These are phyloP conservation scores for Diaphora mendica DNA, from an alignment of 2,888 invertebrate species.

Conservation along the genomic window DNA sequence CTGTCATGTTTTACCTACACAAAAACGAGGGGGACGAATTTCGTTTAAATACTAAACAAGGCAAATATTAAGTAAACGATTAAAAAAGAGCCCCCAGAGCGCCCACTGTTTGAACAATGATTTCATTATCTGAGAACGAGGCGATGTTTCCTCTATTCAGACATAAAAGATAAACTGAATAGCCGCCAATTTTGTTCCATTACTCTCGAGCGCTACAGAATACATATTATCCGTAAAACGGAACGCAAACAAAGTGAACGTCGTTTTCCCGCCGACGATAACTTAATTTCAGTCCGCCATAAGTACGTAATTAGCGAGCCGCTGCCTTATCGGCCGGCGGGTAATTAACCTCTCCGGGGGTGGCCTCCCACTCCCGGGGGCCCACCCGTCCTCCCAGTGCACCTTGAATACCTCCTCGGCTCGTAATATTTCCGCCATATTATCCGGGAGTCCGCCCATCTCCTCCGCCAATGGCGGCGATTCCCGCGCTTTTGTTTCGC, in stretches of 20 bases:
- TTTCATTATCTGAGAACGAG: constrained; percentile 77
- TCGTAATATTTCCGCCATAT: constrained; percentile 86
- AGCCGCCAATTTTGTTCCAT: constrained; percentile 84
- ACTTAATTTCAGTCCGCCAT: constrained; percentile 86
- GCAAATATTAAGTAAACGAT: constrained; percentile 80
- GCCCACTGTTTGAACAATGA: constrained; percentile 75
- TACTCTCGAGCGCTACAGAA: constrained; percentile 78
- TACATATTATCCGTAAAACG: constrained; percentile 85
- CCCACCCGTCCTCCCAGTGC: constrained; percentile 66
- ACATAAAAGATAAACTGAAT: constrained; percentile 81
- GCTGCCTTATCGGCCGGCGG: constrained; percentile 86
- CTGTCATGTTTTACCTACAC: constrained; percentile 40
- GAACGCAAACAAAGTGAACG: constrained; percentile 85
- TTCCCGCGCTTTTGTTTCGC: constrained; percentile 86
- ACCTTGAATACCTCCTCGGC: constrained; percentile 83
- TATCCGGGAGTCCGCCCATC: constrained; percentile 83
- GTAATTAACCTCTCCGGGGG: constrained; percentile 84
- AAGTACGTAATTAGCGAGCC: constrained; percentile 87
- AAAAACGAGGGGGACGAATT: constrained; percentile 38
- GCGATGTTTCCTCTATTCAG: constrained; percentile 65
- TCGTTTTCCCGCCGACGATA: constrained; percentile 84
- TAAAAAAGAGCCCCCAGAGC: constrained; percentile 76
- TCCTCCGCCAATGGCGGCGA: constrained; percentile 82
- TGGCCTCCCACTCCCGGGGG: constrained; percentile 52
- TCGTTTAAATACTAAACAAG: constrained; percentile 67